phyloP scores from a whole-genome alignment of 2,113 vertebrate species.

The Notarius quadriscutis region DNA sequence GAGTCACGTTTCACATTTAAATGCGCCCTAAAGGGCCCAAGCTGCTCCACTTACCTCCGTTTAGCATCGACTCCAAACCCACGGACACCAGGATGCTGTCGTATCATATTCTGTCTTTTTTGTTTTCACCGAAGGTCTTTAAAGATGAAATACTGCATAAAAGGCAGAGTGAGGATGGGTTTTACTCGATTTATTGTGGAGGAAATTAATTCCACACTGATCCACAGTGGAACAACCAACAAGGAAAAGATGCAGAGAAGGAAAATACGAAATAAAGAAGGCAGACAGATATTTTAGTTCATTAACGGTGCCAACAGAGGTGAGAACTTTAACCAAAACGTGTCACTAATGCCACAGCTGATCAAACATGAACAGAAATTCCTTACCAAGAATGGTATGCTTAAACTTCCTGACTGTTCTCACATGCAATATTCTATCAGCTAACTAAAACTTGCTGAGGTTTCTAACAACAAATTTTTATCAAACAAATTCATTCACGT shows the following conservation, averaged over 20 bases:
- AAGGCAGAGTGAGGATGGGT: background rate
- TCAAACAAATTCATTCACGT: background rate
- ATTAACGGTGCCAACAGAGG: background rate
- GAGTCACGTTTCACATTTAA: slow-evolving; percentile 62
- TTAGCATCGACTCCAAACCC: slow-evolving; percentile 27
- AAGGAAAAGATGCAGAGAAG: background rate
- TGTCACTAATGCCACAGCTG: background rate
- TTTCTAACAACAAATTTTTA: too few species aligned
- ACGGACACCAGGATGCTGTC: background rate
- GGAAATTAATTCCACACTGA: background rate
- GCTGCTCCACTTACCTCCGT: slow-evolving; percentile 20
- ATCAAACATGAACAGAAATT: background rate
- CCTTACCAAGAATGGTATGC: background rate
- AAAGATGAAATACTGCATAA: background rate
- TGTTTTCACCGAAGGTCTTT: background rate
- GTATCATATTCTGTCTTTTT: background rate
- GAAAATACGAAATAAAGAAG: background rate
- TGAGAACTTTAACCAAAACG: background rate
- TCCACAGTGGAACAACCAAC: background rate
- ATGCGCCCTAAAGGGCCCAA: slow-evolving; percentile 52
- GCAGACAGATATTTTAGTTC: background rate
- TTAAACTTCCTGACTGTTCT: background rate
- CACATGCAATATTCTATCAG: background rate
- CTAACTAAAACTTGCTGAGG: background rate
- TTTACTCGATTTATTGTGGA: background rate